Evolutionary conservation across 2,888 invertebrate genomes (phyloP), one percentile per base, ranked within the genome.

Genomic region (Mechanitis messenoides): DNA sequence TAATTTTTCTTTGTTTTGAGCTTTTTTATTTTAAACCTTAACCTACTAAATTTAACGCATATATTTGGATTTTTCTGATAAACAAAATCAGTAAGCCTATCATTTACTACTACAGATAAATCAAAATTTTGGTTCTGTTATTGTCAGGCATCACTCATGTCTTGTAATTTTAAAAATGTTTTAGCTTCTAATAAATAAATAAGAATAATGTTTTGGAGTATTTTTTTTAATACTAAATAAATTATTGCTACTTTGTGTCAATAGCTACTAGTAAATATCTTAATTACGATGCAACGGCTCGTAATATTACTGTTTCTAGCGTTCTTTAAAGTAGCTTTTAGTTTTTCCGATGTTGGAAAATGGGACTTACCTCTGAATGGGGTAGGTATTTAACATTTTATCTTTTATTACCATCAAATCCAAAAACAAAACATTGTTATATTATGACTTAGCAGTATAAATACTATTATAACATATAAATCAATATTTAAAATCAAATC

Each of bases 271-370:
- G 42, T 7, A 6, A 38, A 38, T 38, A 38, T 4, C 60, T 59
- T 54, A 61, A 60, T 65, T 68, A 86, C 67, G 75, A 87, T 87
- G 86, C 72, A 78, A 68, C 80, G 74, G 68, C 75, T 69, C 63
- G 61, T 84, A 72, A 66, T 85, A 72, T 61, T 86, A 68, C 69
- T 85, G 67, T 72, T 82, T 69, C 70, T 83, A 71, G 68, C 77
- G 59, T 65, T 83, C 66, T 69, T 82, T 65, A 78, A 80, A 76
- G 74, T 80, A 71, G 77, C 82, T 64, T 74, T 78, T 68, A 79
- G 89, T 70, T 88, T 92, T 81, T 92, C 93, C 45, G 93, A 93
- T 78, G 91, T 92, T 70, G 94, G 94, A 73, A 93, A 92, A 90
- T 94, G 93, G 92, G 92, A 93, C 80, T 91, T 92, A 73, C 87